Conservation (phyloP, 2,888 invertebrate genomes). For the Pyralis farinalis region DNA sequence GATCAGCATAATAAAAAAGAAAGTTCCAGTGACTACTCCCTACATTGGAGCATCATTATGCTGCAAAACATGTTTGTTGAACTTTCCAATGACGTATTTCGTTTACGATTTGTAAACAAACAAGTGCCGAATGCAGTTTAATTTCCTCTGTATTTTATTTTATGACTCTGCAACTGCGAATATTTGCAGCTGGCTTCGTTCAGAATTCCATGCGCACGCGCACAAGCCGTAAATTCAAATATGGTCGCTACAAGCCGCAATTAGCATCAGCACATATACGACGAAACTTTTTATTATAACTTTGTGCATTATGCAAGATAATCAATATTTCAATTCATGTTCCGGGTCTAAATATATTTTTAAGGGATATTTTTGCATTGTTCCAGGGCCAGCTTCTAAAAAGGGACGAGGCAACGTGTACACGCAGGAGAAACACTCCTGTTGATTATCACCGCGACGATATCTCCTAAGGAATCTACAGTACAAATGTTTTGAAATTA, state of each 20-base stretch:
- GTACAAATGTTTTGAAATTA: constrained; percentile 48
- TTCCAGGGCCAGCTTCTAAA: constrained; percentile 61
- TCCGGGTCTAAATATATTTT: constrained; percentile 14
- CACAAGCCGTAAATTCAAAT: constrained; percentile 60
- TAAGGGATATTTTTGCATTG: constrained; percentile 29
- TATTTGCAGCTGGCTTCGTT: constrained; percentile 51
- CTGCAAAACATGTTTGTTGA: too few species aligned
- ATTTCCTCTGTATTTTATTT: constrained; percentile 36
- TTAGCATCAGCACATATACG: constrained; percentile 52
- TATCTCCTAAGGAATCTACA: constrained; percentile 24
- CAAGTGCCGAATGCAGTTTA: constrained; percentile 24
- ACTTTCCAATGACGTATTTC: constrained; percentile 1
- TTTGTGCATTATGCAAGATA: constrained; percentile 32
- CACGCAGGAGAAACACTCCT: constrained; percentile 70
- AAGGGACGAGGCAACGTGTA: constrained; percentile 71
- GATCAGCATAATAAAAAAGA: too few species aligned
- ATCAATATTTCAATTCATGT: constrained; percentile 20
- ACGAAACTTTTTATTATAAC: constrained; percentile 37
- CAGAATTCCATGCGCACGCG: constrained; percentile 56
- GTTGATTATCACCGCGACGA: constrained; percentile 36
- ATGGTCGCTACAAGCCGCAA: constrained; percentile 67
- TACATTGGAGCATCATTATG: too few species aligned
- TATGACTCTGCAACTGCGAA: constrained; percentile 31
- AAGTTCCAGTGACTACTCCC: too few species aligned
- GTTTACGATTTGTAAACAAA: constrained; percentile 22